Percentiles rank a stretch among this genome's conserved stretches.
These are phyloP conservation scores for Chelonia mydas DNA, from an alignment of 2,797 vertebrate species.

Conservation along the genomic window DNA sequence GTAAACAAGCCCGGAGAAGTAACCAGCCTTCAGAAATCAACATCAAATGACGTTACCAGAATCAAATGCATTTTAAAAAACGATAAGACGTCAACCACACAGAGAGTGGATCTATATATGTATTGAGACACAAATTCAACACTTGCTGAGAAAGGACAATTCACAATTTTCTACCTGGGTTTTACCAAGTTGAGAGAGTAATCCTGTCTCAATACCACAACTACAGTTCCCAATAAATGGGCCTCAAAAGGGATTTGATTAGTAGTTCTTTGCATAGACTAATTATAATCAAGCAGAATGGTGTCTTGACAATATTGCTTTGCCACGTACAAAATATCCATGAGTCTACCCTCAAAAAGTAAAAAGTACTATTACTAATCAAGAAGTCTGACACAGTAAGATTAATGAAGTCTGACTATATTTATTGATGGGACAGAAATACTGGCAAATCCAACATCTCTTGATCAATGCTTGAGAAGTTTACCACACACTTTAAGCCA, in stretches of 20 bases:
- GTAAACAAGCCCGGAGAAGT: not conserved
- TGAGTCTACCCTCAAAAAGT: not conserved
- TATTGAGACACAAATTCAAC: too few relatives aligned
- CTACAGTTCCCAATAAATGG: too few relatives aligned
- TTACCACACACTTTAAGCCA: not conserved
- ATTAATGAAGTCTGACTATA: not conserved
- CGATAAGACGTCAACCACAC: too few relatives aligned
- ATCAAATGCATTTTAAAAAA: not conserved
- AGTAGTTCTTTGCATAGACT: too few relatives aligned
- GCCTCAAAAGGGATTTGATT: too few relatives aligned
- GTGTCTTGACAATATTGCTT: not conserved
- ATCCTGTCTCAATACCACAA: too few relatives aligned
- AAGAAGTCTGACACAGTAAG: not conserved
- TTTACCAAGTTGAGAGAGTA: too few relatives aligned
- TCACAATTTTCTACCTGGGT: too few relatives aligned
- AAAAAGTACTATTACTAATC: not conserved
- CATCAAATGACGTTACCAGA: not conserved
- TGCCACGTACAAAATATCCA: not conserved
- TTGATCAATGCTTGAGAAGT: not conserved
- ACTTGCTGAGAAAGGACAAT: too few relatives aligned
- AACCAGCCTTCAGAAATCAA: not conserved
- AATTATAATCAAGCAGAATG: not conserved
- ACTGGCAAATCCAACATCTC: not conserved
- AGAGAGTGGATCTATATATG: too few relatives aligned
- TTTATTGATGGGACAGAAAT: not conserved